phyloP scores from a whole-genome alignment of 2,888 invertebrate species.

The Stenchaetothrips biformis region DNA sequence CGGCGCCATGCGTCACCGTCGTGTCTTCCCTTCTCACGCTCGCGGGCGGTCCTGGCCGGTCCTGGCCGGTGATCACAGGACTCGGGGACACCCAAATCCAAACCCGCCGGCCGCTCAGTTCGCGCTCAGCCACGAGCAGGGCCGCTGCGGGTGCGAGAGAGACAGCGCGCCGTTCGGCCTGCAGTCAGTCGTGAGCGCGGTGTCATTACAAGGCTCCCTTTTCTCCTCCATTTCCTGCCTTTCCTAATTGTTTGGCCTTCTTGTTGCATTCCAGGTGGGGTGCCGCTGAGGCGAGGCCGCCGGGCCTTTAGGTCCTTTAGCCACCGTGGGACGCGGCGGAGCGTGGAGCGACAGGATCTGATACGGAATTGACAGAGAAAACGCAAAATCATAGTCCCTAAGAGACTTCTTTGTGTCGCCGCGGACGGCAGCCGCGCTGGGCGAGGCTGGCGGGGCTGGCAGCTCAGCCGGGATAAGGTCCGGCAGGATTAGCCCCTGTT shows the following conservation, averaged over 20 bases:
- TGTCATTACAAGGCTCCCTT: neutral
- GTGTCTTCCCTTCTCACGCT: neutral
- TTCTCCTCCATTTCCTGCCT: conserved; percentile 19
- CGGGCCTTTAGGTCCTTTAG: too few relatives aligned
- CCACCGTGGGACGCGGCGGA: neutral
- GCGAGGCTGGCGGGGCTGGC: too few relatives aligned
- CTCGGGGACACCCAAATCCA: too few relatives aligned
- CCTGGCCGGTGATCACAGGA: neutral
- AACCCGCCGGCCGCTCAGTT: too few relatives aligned
- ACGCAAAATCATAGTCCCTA: neutral
- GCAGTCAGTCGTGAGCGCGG: neutral
- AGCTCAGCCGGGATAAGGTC: too few relatives aligned
- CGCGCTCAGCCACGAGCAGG: too few relatives aligned
- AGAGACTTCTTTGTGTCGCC: too few relatives aligned
- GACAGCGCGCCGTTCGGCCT: too few relatives aligned
- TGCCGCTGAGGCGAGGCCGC: too few relatives aligned
- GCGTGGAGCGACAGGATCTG: neutral
- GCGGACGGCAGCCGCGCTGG: too few relatives aligned
- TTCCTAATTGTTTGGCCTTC: neutral
- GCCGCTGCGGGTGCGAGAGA: too few relatives aligned
- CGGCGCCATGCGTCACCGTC: neutral
- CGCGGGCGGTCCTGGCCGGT: neutral
- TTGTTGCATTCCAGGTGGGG: neutral
- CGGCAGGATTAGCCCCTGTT: too few relatives aligned
- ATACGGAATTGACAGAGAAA: conserved; percentile 10